Percentiles rank a stretch among this genome's conserved stretches.
These are phyloP conservation scores for Biston betularia DNA, from an alignment of 2,888 invertebrate species.

Conservation along the genomic window DNA sequence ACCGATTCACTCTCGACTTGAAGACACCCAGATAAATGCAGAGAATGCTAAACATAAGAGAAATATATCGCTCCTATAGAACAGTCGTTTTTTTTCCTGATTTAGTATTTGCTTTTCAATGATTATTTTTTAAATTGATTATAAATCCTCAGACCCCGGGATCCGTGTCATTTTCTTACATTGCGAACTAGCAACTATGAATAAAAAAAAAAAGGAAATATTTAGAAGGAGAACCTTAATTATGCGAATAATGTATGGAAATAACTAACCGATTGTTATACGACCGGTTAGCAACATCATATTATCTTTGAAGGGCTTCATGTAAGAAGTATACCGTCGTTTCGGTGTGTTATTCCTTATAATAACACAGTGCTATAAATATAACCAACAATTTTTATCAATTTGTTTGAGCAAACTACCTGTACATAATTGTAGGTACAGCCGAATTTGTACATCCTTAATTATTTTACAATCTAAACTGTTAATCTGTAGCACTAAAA, in stretches of 20 bases:
- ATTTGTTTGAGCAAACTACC: constrained; percentile 56
- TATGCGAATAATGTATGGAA: constrained; percentile 15
- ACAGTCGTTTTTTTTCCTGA: no score
- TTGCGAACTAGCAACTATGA: no score
- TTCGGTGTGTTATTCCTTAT: constrained; percentile 52
- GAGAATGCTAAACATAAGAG: no score
- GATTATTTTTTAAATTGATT: no score
- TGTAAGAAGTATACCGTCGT: constrained; percentile 35
- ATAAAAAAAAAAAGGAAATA: background rate
- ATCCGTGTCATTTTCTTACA: no score
- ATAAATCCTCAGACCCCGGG: no score
- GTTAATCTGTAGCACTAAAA: constrained; percentile 44
- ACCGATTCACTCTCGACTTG: no score
- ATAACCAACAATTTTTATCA: constrained; percentile 59
- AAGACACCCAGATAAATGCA: no score
- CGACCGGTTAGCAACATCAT: constrained; percentile 31
- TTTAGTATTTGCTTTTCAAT: no score
- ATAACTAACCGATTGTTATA: constrained; percentile 44
- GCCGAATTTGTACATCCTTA: constrained; percentile 53
- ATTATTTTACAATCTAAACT: constrained; percentile 54
- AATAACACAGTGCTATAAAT: constrained; percentile 51
- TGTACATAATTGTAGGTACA: constrained; percentile 57
- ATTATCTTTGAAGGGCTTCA: constrained; percentile 51
- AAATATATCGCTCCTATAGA: no score
- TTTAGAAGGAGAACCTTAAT: background rate